These are phyloP conservation scores for Alitta virens DNA, from an alignment of 2,888 invertebrate genomes.

Conservation along the genomic window DNA sequence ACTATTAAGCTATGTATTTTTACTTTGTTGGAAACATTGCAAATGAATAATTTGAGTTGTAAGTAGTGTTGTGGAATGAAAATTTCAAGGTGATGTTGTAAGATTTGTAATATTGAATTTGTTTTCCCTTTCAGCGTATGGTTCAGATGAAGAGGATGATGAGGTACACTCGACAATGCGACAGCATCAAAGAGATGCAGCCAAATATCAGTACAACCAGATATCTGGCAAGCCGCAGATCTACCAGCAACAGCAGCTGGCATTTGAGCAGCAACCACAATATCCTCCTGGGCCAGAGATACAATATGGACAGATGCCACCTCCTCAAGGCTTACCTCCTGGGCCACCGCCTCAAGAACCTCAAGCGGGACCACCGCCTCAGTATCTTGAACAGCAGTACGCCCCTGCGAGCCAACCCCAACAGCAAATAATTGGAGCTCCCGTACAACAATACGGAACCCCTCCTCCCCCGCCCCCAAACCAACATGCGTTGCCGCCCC, in stretches of 20 bases:
- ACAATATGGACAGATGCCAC: background rate
- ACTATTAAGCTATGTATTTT: too few relatives aligned
- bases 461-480: background rate
- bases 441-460: background rate
- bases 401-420: background rate
- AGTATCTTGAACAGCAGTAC: background rate
- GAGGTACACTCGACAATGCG: conserved; percentile 18
- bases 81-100: too few relatives aligned
- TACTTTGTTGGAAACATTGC: too few relatives aligned
- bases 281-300: background rate
- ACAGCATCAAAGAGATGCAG: conserved; percentile 19
- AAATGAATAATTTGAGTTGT: too few relatives aligned
- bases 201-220: conserved; percentile 28
- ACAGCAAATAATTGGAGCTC: background rate
- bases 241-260: conserved; percentile 15
- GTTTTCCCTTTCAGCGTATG: conserved; percentile 17
- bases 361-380: background rate
- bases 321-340: background rate
- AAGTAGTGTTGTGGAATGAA: too few relatives aligned
- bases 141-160: conserved; percentile 28
- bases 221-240: conserved; percentile 30
- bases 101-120: too few relatives aligned
- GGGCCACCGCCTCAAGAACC: background rate
- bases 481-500: background rate
- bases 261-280: conserved; percentile 4